Percentiles rank a stretch among this genome's conserved stretches.
Conservation (phyloP, 2,888 invertebrate genomes). For the Lasioglossum morio region DNA sequence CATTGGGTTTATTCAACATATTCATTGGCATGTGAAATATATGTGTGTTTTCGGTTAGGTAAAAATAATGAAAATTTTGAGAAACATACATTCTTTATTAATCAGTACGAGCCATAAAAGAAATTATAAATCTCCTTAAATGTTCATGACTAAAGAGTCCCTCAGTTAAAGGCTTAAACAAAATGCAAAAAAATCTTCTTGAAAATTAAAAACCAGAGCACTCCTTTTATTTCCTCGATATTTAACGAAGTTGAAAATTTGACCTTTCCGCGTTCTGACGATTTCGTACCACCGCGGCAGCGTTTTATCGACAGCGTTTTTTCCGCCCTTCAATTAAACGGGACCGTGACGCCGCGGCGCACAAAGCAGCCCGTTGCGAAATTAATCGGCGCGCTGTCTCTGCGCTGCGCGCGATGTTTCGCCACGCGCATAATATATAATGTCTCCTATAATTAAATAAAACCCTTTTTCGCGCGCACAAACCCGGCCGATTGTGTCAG, state of each 20-base stretch:
- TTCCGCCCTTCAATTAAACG: slow-evolving; percentile 25
- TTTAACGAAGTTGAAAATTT: background rate
- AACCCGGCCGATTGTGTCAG: slow-evolving; percentile 58
- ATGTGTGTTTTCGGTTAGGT: too few relatives aligned
- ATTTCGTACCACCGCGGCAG: background rate
- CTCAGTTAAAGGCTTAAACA: background rate
- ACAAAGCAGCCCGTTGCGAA: slow-evolving; percentile 7
- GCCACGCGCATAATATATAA: background rate
- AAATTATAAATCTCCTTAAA: background rate
- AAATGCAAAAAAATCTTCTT: background rate
- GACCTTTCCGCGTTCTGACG: background rate
- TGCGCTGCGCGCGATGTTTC: slow-evolving; percentile 12
- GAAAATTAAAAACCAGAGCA: background rate
- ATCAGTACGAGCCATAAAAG: too few relatives aligned
- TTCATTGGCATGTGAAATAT: too few relatives aligned
- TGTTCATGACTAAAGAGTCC: background rate
- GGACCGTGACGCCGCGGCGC: background rate
- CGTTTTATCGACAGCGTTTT: background rate
- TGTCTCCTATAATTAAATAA: slow-evolving; percentile 46
- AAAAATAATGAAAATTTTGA: too few relatives aligned
- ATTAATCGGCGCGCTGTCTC: slow-evolving; percentile 31
- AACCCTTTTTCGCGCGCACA: slow-evolving; percentile 40
- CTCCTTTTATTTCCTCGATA: background rate
- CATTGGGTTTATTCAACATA: too few relatives aligned
- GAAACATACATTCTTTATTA: too few relatives aligned